These are phyloP conservation scores for Hyalella azteca DNA, from an alignment of 2,888 invertebrate genomes.

Conservation along the genomic window DNA sequence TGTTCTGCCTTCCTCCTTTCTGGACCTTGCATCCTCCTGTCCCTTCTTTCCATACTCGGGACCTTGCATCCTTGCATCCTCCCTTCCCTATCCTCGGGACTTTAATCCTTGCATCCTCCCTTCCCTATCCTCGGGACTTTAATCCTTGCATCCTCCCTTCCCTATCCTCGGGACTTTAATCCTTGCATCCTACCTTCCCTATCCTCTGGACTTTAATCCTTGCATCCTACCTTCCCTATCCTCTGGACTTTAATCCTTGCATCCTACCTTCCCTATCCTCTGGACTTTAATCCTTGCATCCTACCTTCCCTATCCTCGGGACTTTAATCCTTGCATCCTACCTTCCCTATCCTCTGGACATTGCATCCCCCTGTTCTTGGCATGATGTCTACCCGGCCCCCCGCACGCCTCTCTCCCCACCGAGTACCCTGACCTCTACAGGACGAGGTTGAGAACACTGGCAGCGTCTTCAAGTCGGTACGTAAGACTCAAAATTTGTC, in stretches of 20 bases:
- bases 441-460: slow-evolving; percentile 19
- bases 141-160: neutral
- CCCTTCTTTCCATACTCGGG: too few species aligned
- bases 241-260: neutral
- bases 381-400: neutral
- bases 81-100: neutral
- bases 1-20: neutral
- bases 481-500: neutral
- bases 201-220: too few species aligned
- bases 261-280: neutral
- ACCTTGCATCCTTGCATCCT: neutral
- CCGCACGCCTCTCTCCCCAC: neutral
- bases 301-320: too few species aligned
- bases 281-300: too few species aligned
- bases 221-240: too few species aligned
- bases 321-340: neutral
- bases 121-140: neutral
- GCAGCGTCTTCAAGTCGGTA: slow-evolving; percentile 40
- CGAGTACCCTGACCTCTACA: neutral
- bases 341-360: neutral
- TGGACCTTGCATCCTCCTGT: neutral
- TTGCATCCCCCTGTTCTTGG: neutral
- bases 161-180: too few species aligned
- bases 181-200: too few species aligned
- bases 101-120: neutral